Base-by-base conservation (phyloP, 2,888 invertebrate genomes). In the Nymphalis urticae region DNA sequence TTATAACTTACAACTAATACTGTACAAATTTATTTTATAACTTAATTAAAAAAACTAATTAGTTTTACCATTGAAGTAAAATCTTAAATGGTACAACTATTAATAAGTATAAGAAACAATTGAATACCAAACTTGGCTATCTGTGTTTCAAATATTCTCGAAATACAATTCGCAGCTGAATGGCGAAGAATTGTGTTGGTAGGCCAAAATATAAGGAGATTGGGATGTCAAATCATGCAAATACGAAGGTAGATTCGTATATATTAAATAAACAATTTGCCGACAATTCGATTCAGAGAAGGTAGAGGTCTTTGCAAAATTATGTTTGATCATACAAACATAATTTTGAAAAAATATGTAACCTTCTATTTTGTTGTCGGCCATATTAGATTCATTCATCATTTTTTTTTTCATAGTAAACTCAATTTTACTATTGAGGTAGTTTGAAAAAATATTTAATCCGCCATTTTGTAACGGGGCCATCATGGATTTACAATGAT, bases 211-310 rank as follows among this genome's bases (percentile, higher is more conserved):
- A 82, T 84, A 84, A 79, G 78, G 76, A 82, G 80, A 80, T 79
- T 72, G 66, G 63, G 79, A 79, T 78, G 65, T 65, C 67, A 64
- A 72, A 77, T 81, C 81, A 80, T 83, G 81, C 83, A 84, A 82
- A 70, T 65, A 65, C 48, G 53, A 58, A 53, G 53, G 84, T 84
- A 81, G 81, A 79, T 80, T 72, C 72, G 71, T 69, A 69, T 64
- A 72, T 70, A 72, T 77, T 58, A 64, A 62, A 58, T 70, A 66
- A 70, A 70, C 70, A 73, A 73, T 73, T 73, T 76, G 76, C 76
- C 80, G 82, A 84, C 85, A 81, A 85, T 86, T 83, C 83, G 83
- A 86, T 56, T 87, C 82, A 79, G 75, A 80, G 80, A 80, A 78
- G 82, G 83, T 80, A 76, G 76, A 73, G 71, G 77, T 83, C 85